A percentile compares a stretch with the other conserved stretches of the same genome.
These are phyloP conservation scores for Platyura marginata DNA, from an alignment of 1,140 invertebrate species.

Conservation along the genomic window DNA sequence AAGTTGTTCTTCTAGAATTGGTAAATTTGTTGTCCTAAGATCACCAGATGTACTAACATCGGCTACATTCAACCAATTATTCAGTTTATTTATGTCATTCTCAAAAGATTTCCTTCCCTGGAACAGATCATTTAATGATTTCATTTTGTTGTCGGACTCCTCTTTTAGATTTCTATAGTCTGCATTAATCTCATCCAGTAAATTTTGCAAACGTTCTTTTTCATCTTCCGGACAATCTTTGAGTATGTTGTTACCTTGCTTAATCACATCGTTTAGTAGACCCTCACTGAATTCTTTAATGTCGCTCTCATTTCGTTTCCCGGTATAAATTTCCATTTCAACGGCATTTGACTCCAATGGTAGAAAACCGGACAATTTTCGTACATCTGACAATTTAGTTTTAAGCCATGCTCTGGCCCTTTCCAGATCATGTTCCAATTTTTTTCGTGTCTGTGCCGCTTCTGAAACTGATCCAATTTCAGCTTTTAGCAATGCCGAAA, in stretches of 20 bases:
- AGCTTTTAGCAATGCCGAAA: conserved; percentile 47
- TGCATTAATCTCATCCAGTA: conserved; percentile 45
- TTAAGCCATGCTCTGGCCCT: conserved; percentile 62
- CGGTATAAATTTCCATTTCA: conserved; percentile 56
- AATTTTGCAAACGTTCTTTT: conserved; percentile 37
- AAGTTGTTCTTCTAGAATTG: conserved; percentile 67
- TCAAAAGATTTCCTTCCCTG: conserved; percentile 63
- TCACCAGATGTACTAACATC: conserved; percentile 68
- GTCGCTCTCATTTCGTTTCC: conserved; percentile 52
- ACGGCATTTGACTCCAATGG: conserved; percentile 52
- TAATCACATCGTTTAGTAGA: conserved; percentile 52
- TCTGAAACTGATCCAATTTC: conserved; percentile 49
- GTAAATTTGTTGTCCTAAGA: conserved; percentile 52
- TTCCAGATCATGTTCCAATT: conserved; percentile 58
- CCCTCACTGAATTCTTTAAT: conserved; percentile 61
- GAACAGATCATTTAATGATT: conserved; percentile 48
- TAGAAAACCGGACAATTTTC: conserved; percentile 51
- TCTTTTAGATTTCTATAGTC: conserved; percentile 50
- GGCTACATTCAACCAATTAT: conserved; percentile 72
- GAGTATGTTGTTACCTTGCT: conserved; percentile 52
- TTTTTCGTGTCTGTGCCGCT: conserved; percentile 46
- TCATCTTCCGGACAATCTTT: conserved; percentile 65
- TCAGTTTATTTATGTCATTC: conserved; percentile 54
- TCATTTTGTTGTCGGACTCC: conserved; percentile 52
- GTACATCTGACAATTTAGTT: conserved; percentile 51